Percentiles rank a stretch among this genome's conserved stretches.
Evolutionary conservation across 2,888 invertebrate genomes (phyloP).

Genomic region (Empis livida): DNA sequence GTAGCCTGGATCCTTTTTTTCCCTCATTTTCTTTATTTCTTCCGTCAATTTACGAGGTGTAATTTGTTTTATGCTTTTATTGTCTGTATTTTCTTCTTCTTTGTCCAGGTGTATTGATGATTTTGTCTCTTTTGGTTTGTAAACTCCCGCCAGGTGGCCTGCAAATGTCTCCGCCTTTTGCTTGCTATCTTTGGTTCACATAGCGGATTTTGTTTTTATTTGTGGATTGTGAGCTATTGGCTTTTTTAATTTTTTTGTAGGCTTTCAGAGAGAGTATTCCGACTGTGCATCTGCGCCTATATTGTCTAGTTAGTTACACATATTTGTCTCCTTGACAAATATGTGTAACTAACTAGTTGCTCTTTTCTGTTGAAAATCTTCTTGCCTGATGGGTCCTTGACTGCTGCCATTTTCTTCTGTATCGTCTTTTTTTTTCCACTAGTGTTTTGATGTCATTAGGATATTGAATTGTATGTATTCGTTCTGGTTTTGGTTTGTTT

Average conservation of each 20-base stretch:
- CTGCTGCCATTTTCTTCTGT: neutral
- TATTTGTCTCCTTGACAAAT: neutral
- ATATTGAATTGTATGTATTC: neutral
- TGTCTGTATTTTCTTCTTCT: too few species aligned
- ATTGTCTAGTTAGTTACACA: neutral
- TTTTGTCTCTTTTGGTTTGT: too few species aligned
- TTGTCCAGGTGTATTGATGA: too few species aligned
- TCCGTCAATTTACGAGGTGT: too few species aligned
- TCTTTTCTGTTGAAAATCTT: too few species aligned
- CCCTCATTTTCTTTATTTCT: constrained; percentile 5
- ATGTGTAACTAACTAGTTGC: neutral
- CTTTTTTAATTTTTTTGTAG: neutral
- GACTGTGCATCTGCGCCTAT: neutral
- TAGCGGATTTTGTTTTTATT: too few species aligned
- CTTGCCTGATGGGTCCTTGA: too few species aligned
- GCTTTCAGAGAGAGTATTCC: neutral
- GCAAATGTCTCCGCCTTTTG: too few species aligned
- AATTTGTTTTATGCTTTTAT: neutral
- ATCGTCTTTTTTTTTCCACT: neutral
- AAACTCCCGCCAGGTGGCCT: neutral
- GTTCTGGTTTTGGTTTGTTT: too few species aligned
- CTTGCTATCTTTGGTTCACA: too few species aligned
- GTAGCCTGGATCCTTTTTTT: constrained; percentile 15
- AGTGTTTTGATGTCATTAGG: neutral
- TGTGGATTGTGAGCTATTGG: neutral